Evolutionary conservation across 2,797 vertebrate species (phyloP).

Genomic region (Centropyge bicolor): DNA sequence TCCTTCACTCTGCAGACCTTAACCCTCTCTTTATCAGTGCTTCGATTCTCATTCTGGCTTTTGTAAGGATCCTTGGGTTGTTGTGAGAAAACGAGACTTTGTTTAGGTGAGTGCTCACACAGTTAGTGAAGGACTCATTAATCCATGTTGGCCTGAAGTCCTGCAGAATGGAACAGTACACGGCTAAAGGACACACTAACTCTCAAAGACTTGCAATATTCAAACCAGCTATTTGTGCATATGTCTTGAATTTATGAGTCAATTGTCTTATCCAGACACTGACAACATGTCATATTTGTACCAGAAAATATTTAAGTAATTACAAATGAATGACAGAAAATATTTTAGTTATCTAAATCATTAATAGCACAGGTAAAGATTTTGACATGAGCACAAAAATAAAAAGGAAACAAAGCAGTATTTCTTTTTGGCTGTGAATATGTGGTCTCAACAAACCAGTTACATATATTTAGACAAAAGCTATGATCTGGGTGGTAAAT

Average conservation of each 20-base stretch:
- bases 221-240: neutral
- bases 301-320: neutral
- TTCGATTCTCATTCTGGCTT: slow-evolving; percentile 38
- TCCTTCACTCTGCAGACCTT: slow-evolving; percentile 70
- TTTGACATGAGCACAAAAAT: neutral
- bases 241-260: neutral
- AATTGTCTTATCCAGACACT: neutral
- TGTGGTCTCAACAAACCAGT: neutral
- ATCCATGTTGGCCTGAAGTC: slow-evolving; percentile 43
- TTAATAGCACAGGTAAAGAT: neutral
- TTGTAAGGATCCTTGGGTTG: slow-evolving; percentile 33
- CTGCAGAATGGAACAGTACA: slow-evolving; percentile 17
- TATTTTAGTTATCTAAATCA: neutral
- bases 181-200: slow-evolving; percentile 15
- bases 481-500: too few relatives aligned
- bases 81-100: slow-evolving; percentile 37
- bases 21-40: slow-evolving; percentile 62
- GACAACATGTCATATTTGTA: neutral
- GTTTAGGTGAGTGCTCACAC: slow-evolving; percentile 35
- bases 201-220: slow-evolving; percentile 17
- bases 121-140: slow-evolving; percentile 50
- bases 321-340: neutral
- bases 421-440: neutral
- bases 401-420: neutral
- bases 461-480: neutral